Evolutionary conservation across 2,113 vertebrate species (phyloP).

Genomic region (Myotis yumanensis): DNA sequence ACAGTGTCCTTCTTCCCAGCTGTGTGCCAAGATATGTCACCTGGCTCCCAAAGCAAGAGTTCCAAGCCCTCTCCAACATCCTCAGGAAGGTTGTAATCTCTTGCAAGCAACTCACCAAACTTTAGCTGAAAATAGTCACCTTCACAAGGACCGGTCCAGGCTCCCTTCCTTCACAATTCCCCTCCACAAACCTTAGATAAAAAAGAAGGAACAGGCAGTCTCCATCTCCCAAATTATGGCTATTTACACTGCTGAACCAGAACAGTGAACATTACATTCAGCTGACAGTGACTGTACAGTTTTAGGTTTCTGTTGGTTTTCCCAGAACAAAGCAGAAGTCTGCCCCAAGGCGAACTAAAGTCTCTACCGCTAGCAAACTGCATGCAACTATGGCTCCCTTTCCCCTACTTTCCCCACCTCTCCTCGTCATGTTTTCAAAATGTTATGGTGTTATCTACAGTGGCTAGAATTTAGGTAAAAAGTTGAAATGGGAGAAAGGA

Average conservation of each 20-base stretch:
- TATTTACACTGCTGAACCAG: background rate
- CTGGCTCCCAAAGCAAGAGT: background rate
- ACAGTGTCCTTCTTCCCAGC: background rate
- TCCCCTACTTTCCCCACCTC: background rate
- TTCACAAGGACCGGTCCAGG: background rate
- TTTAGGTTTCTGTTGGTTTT: background rate
- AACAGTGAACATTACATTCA: slow-evolving; percentile 18
- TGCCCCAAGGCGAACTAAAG: background rate
- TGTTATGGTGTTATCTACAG: background rate
- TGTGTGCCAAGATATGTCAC: background rate
- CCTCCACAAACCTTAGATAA: background rate
- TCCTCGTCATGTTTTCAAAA: background rate
- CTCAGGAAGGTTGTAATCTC: background rate
- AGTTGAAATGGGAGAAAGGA: background rate
- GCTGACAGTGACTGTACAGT: background rate
- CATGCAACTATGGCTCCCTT: background rate
- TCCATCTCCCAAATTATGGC: background rate
- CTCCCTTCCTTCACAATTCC: background rate
- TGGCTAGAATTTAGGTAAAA: background rate
- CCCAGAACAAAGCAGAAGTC: slow-evolving; percentile 30
- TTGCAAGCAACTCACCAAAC: background rate
- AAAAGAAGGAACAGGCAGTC: background rate
- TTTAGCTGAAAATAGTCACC: slow-evolving; percentile 19
- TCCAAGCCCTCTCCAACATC: background rate
- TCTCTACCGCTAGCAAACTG: background rate